Base-by-base conservation (phyloP, 2,888 invertebrate genomes). In the Catocala sponsa region DNA sequence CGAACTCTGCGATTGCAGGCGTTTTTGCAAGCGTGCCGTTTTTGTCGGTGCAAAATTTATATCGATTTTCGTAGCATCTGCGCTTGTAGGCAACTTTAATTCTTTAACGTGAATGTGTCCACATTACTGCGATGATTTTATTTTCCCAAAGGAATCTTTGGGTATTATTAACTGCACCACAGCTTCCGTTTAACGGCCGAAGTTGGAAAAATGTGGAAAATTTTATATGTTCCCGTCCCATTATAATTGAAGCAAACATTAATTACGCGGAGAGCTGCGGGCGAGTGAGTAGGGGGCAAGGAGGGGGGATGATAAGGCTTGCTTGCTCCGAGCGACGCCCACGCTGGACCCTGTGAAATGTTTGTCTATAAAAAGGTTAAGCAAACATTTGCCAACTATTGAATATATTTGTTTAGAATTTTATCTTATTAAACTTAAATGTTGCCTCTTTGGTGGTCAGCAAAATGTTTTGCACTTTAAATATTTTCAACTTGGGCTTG, bases 161-260 rank as follows among this genome's bases (percentile, higher is more conserved):
- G 58, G 63, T 68, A 56, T 61, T 68, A 73, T 70, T 65, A 70
- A 61, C 57, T 54, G 65, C 53, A 73, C 59, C 65, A 68, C 72
- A 73, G 70, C 62, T 72, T 74, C 57, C 65, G 61, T 78, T 81
- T 80, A 74, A 81, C 65, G 76, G 74, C 75, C 56, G 44, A 81
- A 82, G 76, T 81, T 83, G 66, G 64, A 65, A 70, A 77, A 78
- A 72, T 71, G 63, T 62, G 70, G 53, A 70, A 72, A 75, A 62
- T 76, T 81, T 82, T 80, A 78, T 78, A 71, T 78, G 80, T 84
- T 81, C 70, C 52, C 59, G 65, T 78, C 77, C 67, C 67, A 80
- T 86, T 84, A 85, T 87, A 88, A 89, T 89, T 86, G 83, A 81
- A 86, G 85, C 84, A 88, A 89, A 88, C 82, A 87, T 87, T 88